Conservation (phyloP, 2,888 invertebrate species). For the Eurytoma californica region DNA sequence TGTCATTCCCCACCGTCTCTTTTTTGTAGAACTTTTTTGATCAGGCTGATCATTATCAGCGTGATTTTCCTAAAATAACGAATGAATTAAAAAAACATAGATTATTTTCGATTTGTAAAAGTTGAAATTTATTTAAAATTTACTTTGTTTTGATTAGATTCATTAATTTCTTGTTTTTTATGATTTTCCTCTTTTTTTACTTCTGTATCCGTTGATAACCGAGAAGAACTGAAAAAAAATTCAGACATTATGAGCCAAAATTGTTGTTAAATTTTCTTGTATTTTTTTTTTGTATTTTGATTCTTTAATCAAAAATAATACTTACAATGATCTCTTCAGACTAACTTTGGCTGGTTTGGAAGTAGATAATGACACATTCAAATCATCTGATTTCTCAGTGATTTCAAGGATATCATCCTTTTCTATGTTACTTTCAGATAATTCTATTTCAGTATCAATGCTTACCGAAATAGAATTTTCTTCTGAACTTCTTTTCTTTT, state of each 20-base stretch:
- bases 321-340: constrained; percentile 74
- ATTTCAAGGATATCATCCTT: constrained; percentile 59
- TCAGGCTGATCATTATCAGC: constrained; percentile 65
- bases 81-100: neutral
- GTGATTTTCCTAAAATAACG: constrained; percentile 67
- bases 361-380: constrained; percentile 51
- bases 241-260: neutral
- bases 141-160: constrained; percentile 67
- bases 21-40: constrained; percentile 69
- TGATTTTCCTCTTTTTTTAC: constrained; percentile 62
- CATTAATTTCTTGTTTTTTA: constrained; percentile 59
- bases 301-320: constrained; percentile 39
- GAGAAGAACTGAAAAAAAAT: constrained; percentile 63
- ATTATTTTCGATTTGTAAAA: neutral
- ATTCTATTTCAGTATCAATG: constrained; percentile 53
- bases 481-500: constrained; percentile 15
- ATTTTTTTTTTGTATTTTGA: neutral
- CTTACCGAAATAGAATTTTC: constrained; percentile 55
- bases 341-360: constrained; percentile 72
- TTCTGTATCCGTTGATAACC: constrained; percentile 63
- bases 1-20: constrained; percentile 75
- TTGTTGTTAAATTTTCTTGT: constrained; percentile 3
- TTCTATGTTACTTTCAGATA: constrained; percentile 54
- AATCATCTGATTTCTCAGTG: constrained; percentile 58
- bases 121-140: neutral